These are phyloP conservation scores for Erannis defoliaria DNA, from an alignment of 2,888 invertebrate genomes.

Conservation along the genomic window DNA sequence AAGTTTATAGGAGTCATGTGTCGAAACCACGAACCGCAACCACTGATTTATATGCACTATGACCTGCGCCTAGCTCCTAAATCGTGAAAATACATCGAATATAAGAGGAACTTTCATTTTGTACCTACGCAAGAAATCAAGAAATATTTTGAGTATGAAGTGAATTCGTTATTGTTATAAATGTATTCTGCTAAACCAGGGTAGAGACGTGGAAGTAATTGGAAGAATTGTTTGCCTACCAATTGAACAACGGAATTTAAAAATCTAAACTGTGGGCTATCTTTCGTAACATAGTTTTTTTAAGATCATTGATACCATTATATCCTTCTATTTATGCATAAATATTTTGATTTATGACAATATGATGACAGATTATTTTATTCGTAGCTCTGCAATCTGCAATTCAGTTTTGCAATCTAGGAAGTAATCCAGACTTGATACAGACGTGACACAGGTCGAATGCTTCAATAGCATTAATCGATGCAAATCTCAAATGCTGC, in stretches of 20 bases:
- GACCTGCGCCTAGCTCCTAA: slow-evolving; percentile 49
- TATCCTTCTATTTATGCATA: no score
- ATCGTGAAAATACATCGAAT: slow-evolving; percentile 46
- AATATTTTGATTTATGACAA: no score
- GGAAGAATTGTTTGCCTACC: not conserved
- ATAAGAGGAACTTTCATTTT: slow-evolving; percentile 36
- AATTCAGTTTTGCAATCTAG: not conserved
- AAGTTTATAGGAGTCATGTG: slow-evolving; percentile 58
- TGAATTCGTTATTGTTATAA: not conserved
- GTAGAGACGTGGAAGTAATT: not conserved
- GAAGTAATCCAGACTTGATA: not conserved
- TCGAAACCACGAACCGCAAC: slow-evolving; percentile 61
- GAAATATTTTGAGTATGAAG: not conserved
- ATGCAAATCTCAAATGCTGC: slow-evolving; percentile 1
- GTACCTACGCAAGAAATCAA: not conserved
- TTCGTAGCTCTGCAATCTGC: not conserved
- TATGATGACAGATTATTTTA: no score
- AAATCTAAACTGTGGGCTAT: not conserved
- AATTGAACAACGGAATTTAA: not conserved
- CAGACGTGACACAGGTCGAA: not conserved
- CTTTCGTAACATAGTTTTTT: no score
- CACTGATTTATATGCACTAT: slow-evolving; percentile 57
- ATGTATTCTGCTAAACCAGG: no score
- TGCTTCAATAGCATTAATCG: slow-evolving; percentile 27
- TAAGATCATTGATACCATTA: no score